A percentile compares a stretch with the other conserved stretches of the same genome.
Evolutionary conservation across 2,797 vertebrate species (phyloP).

Genomic region (Taeniopygia guttata): DNA sequence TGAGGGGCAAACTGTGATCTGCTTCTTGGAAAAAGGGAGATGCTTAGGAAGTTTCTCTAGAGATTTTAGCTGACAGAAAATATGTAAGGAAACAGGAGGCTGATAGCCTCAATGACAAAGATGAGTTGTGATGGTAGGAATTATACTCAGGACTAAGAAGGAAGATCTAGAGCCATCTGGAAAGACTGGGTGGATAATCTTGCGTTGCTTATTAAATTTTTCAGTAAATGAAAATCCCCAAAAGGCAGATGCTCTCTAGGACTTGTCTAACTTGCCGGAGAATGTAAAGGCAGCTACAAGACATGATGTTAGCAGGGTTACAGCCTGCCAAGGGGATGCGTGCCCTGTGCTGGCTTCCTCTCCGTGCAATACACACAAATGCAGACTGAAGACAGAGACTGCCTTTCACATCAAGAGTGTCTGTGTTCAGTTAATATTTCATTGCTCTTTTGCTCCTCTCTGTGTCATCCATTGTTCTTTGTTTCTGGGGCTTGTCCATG

Average conservation of each 20-base stretch:
- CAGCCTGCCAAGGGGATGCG: background rate
- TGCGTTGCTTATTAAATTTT: background rate
- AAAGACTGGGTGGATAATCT: background rate
- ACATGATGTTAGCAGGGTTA: background rate
- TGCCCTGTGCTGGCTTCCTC: slow-evolving; percentile 28
- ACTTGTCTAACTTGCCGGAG: background rate
- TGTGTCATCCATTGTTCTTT: slow-evolving; percentile 48
- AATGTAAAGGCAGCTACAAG: background rate
- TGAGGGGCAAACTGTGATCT: background rate
- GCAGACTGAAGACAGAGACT: slow-evolving; percentile 37
- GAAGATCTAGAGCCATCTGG: background rate
- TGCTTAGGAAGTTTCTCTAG: background rate
- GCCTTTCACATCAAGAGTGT: slow-evolving; percentile 43
- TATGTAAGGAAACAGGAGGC: background rate
- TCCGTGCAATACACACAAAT: background rate
- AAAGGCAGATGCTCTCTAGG: background rate
- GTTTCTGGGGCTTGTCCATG: slow-evolving; percentile 6
- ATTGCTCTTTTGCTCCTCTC: slow-evolving; percentile 33
- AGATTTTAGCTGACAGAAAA: background rate
- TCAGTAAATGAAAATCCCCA: background rate
- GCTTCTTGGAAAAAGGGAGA: background rate
- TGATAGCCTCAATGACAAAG: background rate
- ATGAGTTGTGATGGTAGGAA: background rate
- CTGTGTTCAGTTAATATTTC: slow-evolving; percentile 68
- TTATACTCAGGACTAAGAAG: background rate